Base-by-base conservation (phyloP, 2,113 vertebrate species). In the Conger conger region DNA sequence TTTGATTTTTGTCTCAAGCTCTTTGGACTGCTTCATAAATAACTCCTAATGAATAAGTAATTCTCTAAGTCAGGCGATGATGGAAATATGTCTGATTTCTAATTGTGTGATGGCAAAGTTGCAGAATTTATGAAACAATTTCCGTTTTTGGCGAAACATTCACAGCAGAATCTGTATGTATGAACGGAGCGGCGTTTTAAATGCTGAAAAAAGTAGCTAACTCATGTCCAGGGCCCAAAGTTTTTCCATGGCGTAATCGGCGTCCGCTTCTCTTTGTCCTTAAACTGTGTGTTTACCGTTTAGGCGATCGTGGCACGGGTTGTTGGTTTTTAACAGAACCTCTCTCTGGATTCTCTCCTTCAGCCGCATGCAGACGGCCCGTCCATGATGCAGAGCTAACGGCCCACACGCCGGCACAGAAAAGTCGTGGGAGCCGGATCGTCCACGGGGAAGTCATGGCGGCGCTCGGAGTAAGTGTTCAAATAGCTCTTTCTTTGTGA, bases 341-440 rank as follows among this genome's bases (percentile, higher is more conserved):
- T 54, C 27, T 68, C 37, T 63, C 37, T 40, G 23, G 23, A 53
- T 40, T 83, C 40, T 63, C 54, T 54, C 63, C 23, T 82, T 42
- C 86, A 93, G 93, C 90, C 90, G 91, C 81, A 93, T 93, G 91
- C 92, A 2, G 91, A 90, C 88, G 86, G 87, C 88, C 85, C 90
- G 27, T 60, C 87, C 90, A 93, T 40, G 89, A 94, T 94, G 94
- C 90, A 90, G 90, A 94, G 94, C 87, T 94, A 94, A 94, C 92
- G 80, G 86, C 60, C 84, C 81, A 82, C 91, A 86, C 79, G 83
- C 87, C 90, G 86, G 87, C n/a, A 86, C 68, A 88, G 91, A 93
- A 91, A 83, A 92, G 87, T 89, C 91, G 92, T 91, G 93, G 92
- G 90, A 76, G 89, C 90, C 86, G 89, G 88, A 84, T 89, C 90